Base-by-base conservation (phyloP, 2,113 vertebrate genomes). In the Pleuronectes platessa region DNA sequence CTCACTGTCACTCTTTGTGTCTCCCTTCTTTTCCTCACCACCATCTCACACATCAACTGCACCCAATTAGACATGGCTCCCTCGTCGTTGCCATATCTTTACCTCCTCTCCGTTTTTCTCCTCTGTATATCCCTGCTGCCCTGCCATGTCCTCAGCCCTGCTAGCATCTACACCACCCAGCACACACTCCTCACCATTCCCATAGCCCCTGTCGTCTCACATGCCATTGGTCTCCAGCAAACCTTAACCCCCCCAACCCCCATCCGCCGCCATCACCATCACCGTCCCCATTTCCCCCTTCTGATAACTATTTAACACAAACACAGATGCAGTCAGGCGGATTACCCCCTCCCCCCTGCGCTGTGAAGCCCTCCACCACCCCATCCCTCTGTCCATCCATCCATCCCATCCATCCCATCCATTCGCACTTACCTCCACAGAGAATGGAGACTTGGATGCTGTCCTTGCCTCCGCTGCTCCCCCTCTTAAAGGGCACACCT, bases 401-500 rank as follows among this genome's bases (percentile, higher is more conserved):
- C 14, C 47, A 49, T 49, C 31, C 47, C 78, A 15, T 17, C 14
- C 47, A 49, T 49, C 31, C 47, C 78, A 13, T 24, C n/a, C 81
- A 73, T 67, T 84, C 77, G 88, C 79, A 81, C 89, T 92, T 92
- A 95, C 94, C 93, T 92, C 87, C 81, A 86, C 73, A 85, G 83
- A 88, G 90, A 90, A 93, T 91, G 89, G 86, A 92, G 88, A 87
- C 86, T 69, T 14, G 76, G 90, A 91, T 89, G 89, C 87, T 89
- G 91, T 86, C 90, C 88, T 93, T 88, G 90, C 82, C 83, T 92
- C 89, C 84, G 82, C 86, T 88, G 86, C 87, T 84, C 82, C 81
- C 74, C 78, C 90, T 89, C 90, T 88, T 89, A 83, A 90, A 92
- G 91, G 90, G 88, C 87, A 83, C 88, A 89, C 92, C 82, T 89